Base-by-base conservation (phyloP, 2,888 invertebrate genomes). In the Eupelmus urozonus region DNA sequence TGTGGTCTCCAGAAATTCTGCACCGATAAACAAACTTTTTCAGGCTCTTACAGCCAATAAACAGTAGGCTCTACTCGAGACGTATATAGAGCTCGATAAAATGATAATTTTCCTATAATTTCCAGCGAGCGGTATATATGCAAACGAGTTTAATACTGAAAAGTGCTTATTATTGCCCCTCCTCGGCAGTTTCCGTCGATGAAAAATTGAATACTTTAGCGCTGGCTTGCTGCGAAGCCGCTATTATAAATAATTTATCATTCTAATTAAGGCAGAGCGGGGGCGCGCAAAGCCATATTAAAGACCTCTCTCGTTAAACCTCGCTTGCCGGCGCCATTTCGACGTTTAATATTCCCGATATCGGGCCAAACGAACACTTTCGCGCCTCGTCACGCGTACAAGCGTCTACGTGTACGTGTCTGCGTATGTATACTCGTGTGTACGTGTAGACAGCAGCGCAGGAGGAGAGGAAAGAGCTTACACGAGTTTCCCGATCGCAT, bases 191-290 rank as follows among this genome's bases (percentile, higher is more conserved):
- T 23, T 45, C 13, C n/a, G 53, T 20, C 49, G 18, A 66, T 72
- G 45, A 53, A 66, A 66, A 62, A 72, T 77, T 67, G 53, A 34
- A 76, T 18, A 70, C 55, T 29, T 53, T 57, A 60, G 72, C 53
- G 13, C 16, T 29, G 18, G 25, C n/a, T 25, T 23, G 5, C 34
- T 40, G 25, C 40, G 18, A 2, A 11, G 45, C 1, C 13, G 9
- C 69, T 63, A 76, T 66, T 65, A 78, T 74, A 69, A 73, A 78
- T 74, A 74, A 78, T 74, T 78, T 69, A 78, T 78, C 57, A 67
- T 63, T 49, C 57, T 25, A 70, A 78, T 78, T 78, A 74, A 65
- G 65, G 65, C 62, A 45, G 2, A 2, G 53, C 53, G 57, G 34
- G 2, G 5, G 53, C 53, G 57, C 66, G 57, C 18, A 62, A 34